Conservation (phyloP, 2,797 vertebrate genomes). For the Lepilemur ruficaudatus region DNA sequence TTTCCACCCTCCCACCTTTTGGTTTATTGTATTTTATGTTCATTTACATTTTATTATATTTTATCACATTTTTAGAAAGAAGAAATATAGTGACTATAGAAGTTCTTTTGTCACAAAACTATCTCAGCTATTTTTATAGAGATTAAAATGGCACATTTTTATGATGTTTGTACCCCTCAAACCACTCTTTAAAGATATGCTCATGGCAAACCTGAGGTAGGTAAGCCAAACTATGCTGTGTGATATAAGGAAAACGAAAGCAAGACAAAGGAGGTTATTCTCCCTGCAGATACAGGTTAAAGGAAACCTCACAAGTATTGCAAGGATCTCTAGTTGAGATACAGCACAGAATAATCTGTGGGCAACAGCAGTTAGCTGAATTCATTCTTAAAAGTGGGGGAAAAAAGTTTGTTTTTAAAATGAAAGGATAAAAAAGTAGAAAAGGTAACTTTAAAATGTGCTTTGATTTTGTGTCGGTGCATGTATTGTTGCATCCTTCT, state of each 20-base stretch:
- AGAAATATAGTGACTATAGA: slow-evolving; percentile 5
- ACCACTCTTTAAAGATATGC: neutral
- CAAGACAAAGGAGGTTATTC: neutral
- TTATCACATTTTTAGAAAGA: slow-evolving; percentile 34
- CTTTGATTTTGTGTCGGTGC: neutral
- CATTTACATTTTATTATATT: slow-evolving; percentile 10
- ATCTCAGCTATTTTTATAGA: slow-evolving; percentile 26
- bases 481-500: neutral
- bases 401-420: neutral
- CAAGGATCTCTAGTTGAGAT: neutral
- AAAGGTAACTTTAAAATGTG: neutral
- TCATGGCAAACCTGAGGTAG: neutral
- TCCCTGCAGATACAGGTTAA: neutral
- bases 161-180: slow-evolving; percentile 21
- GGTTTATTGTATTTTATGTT: neutral
- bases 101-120: slow-evolving; percentile 37
- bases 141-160: neutral
- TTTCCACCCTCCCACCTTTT: neutral
- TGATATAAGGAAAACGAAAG: slow-evolving; percentile 8
- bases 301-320: neutral
- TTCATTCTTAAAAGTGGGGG: slow-evolving; percentile 18
- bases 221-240: neutral
- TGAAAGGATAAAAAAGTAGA: neutral
- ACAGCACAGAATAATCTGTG: neutral
- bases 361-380: neutral